phyloP scores from a whole-genome alignment of 2,113 vertebrate species.

The Hippocampus abdominalis region DNA sequence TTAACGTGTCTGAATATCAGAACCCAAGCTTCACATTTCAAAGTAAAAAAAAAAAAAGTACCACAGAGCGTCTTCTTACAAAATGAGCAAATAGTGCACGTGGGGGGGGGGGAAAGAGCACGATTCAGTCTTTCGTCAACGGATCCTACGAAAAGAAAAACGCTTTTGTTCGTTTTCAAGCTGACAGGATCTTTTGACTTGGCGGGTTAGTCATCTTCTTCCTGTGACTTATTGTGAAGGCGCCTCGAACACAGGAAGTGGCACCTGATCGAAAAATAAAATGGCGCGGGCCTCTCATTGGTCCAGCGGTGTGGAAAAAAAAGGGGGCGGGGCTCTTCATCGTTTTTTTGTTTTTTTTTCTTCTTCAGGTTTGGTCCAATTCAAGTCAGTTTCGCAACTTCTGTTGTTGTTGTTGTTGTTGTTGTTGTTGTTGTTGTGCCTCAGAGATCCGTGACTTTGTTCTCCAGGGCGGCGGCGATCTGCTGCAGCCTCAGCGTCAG shows the following conservation, averaged over 20 bases:
- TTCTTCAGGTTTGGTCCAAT: no score
- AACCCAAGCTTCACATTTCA: conserved; percentile 33
- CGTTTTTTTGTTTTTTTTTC: no score
- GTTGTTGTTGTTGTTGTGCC: no score
- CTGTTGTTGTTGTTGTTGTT: no score
- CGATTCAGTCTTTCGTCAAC: background rate
- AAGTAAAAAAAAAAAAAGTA: background rate
- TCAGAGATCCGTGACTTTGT: conserved; percentile 98
- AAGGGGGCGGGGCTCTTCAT: no score
- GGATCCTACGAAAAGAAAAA: background rate
- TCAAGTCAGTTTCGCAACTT: no score
- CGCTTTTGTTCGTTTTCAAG: background rate
- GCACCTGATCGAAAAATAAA: background rate
- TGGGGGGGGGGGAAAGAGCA: background rate
- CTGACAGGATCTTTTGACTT: background rate
- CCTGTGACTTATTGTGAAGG: background rate
- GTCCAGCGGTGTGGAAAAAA: background rate
- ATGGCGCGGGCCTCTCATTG: background rate
- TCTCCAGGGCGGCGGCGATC: conserved; percentile 93
- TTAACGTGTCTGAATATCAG: conserved; percentile 4
- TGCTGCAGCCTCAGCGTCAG: conserved; percentile 94
- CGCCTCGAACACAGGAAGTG: background rate
- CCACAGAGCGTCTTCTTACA: background rate
- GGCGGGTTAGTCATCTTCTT: background rate
- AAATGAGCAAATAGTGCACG: conserved; percentile 5